These are phyloP conservation scores for Lasioglossum oenotherae DNA, from an alignment of 2,888 invertebrate species.

Conservation along the genomic window DNA sequence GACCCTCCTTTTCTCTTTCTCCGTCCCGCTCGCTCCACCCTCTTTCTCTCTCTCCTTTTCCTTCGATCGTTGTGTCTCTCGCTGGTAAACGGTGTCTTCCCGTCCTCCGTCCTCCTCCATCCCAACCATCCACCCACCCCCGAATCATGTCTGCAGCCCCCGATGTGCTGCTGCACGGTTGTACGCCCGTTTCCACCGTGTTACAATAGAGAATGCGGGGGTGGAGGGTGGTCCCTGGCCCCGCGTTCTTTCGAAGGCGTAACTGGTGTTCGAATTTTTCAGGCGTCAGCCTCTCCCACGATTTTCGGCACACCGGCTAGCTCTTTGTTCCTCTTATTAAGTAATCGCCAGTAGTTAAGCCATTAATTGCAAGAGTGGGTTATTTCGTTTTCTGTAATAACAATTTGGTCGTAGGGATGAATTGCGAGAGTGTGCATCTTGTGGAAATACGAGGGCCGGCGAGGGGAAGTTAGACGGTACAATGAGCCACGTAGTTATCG, in stretches of 20 bases:
- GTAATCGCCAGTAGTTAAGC: too few species aligned
- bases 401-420: neutral
- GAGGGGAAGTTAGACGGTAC: neutral
- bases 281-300: constrained; percentile 17
- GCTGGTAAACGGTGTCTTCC: neutral
- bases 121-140: neutral
- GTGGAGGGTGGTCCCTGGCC: constrained; percentile 10
- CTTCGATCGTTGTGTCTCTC: neutral
- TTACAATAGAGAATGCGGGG: constrained; percentile 5
- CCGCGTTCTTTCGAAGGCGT: constrained; percentile 45
- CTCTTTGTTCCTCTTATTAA: neutral
- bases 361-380: too few species aligned
- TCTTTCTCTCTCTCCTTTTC: neutral
- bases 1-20: constrained; percentile 55
- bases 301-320: constrained; percentile 12
- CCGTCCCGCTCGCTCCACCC: constrained; percentile 2
- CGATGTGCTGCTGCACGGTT: constrained; percentile 20
- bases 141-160: constrained; percentile 42
- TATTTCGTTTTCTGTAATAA: neutral
- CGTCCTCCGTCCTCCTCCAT: neutral
- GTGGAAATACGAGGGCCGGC: neutral
- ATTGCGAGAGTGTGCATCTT: neutral
- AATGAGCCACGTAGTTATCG: neutral
- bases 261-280: constrained; percentile 55
- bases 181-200: neutral